phyloP scores from a whole-genome alignment of 2,113 vertebrate species.

The Sylvia atricapilla region DNA sequence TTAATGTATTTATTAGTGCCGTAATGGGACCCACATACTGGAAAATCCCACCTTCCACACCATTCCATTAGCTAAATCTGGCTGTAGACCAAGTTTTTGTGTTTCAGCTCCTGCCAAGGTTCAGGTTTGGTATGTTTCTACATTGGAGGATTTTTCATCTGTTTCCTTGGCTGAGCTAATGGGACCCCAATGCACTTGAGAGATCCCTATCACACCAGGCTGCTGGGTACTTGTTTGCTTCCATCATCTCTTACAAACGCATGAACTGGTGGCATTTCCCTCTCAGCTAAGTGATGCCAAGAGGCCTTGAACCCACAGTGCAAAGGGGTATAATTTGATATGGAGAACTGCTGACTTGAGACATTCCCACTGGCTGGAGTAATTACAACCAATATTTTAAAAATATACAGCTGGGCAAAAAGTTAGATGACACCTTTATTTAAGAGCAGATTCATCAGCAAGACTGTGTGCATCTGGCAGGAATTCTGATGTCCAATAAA shows the following conservation, averaged over 20 bases:
- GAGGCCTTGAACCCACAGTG: background rate
- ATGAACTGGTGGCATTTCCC: background rate
- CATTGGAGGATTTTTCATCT: background rate
- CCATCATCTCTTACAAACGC: background rate
- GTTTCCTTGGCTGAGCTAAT: background rate
- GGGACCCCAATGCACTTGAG: background rate
- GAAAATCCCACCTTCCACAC: background rate
- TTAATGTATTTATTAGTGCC: background rate
- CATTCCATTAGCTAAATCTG: background rate
- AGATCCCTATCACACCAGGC: background rate
- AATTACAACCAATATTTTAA: background rate
- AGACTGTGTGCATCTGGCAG: background rate
- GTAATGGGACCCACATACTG: background rate
- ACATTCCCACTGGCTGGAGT: background rate
- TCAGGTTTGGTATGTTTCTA: slow-evolving; percentile 20
- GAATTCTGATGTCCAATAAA: background rate
- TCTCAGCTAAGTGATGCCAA: background rate
- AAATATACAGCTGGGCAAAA: background rate
- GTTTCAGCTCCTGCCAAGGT: slow-evolving; percentile 7
- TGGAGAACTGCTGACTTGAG: background rate
- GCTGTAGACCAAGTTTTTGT: background rate
- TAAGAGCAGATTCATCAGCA: background rate
- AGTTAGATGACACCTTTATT: background rate
- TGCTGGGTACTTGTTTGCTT: background rate
- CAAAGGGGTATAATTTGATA: background rate